Conservation (phyloP, 2,888 invertebrate species). For the Opisthograptis luteolata region DNA sequence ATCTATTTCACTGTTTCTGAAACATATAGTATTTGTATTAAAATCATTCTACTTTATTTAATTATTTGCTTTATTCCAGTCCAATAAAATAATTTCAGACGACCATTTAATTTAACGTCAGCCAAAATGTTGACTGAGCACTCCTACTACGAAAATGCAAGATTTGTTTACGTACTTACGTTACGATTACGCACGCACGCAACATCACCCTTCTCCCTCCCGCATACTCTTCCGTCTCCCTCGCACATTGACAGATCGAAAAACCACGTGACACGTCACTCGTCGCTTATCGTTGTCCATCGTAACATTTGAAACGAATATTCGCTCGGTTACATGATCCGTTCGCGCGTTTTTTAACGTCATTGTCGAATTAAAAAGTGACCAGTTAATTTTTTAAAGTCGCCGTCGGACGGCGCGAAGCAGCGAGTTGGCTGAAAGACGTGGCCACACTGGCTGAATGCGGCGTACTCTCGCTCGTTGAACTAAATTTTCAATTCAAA, state of each 20-base stretch:
- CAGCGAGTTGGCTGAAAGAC: constrained; percentile 81
- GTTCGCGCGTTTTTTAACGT: constrained; percentile 23
- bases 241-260: constrained; percentile 73
- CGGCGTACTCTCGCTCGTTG: constrained; percentile 74
- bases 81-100: too few species aligned
- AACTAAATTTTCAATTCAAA: constrained; percentile 84
- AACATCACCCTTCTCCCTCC: constrained; percentile 52
- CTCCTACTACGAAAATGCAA: constrained; percentile 28
- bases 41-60: too few species aligned
- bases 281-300: constrained; percentile 43
- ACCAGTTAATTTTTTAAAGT: constrained; percentile 31
- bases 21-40: too few species aligned
- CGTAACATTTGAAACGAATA: constrained; percentile 33
- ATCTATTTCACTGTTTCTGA: too few species aligned
- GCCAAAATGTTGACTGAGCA: constrained; percentile 2
- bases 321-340: constrained; percentile 9
- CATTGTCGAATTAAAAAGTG: constrained; percentile 24
- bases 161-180: constrained; percentile 57
- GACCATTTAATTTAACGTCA: neutral
- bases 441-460: constrained; percentile 77
- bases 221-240: constrained; percentile 55
- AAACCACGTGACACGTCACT: constrained; percentile 61
- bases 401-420: constrained; percentile 54
- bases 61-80: too few species aligned
- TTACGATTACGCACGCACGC: constrained; percentile 52